Evolutionary conservation across 2,113 vertebrate species (phyloP).

Genomic region (Octodon degus): DNA sequence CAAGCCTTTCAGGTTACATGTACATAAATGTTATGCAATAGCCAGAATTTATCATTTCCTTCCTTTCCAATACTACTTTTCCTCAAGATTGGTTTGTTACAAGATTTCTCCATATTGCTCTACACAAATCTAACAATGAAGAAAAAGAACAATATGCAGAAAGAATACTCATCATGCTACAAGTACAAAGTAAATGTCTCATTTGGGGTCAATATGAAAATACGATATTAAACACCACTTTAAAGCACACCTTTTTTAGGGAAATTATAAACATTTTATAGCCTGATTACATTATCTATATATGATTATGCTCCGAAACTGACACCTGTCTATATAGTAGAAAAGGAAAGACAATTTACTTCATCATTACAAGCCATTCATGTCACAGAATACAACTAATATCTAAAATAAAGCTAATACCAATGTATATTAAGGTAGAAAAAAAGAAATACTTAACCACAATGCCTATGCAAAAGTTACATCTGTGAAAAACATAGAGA

Average conservation of each 20-base stretch:
- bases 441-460: conserved; percentile 41
- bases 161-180: conserved; percentile 9
- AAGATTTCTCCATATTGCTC: conserved; percentile 26
- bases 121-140: conserved; percentile 43
- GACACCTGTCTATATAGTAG: not conserved
- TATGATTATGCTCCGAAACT: conserved; percentile 5
- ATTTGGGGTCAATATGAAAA: conserved; percentile 47
- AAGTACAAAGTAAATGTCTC: conserved; percentile 1
- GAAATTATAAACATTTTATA: conserved; percentile 39
- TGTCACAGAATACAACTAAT: not conserved
- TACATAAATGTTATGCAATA: conserved; percentile 17
- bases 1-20: conserved; percentile 11
- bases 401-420: conserved; percentile 4
- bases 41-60: conserved; percentile 34
- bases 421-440: not conserved
- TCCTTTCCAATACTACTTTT: conserved; percentile 49
- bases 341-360: conserved; percentile 43
- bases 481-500: conserved; percentile 49
- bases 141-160: conserved; percentile 22
- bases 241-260: conserved; percentile 39
- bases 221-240: conserved; percentile 35
- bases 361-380: conserved; percentile 9
- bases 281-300: not conserved
- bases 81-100: conserved; percentile 13
- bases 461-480: conserved; percentile 32